Percentiles rank a stretch among this genome's conserved stretches.
Evolutionary conservation across 1,140 invertebrate species (phyloP).

Genomic region (Tetragonula clypearis): DNA sequence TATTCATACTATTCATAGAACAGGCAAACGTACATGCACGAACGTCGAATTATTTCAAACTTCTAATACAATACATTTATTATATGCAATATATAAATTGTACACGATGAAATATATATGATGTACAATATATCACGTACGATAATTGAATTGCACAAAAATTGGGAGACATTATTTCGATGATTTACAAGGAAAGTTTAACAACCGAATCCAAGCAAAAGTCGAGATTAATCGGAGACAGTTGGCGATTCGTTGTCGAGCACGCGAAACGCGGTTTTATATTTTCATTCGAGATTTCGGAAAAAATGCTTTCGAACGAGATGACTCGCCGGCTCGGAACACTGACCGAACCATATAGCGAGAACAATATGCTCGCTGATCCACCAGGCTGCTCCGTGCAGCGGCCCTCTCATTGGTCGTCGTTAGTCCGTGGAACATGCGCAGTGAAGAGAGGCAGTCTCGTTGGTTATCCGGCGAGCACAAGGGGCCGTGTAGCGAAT

Average conservation of each 20-base stretch:
- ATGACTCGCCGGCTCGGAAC: neutral
- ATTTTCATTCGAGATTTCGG: neutral
- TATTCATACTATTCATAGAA: neutral
- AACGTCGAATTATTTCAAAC: neutral
- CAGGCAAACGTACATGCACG: neutral
- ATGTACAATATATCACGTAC: too few relatives aligned
- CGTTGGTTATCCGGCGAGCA: slow-evolving; percentile 33
- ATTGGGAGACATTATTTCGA: too few relatives aligned
- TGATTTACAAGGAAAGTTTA: too few relatives aligned
- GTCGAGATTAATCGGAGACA: neutral
- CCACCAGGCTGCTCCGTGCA: slow-evolving; percentile 11
- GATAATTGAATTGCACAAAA: neutral
- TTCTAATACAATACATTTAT: neutral
- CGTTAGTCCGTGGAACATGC: neutral
- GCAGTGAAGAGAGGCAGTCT: slow-evolving; percentile 9
- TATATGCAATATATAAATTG: too few relatives aligned
- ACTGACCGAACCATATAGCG: neutral
- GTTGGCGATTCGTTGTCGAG: neutral
- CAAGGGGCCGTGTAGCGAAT: slow-evolving; percentile 13
- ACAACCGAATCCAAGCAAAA: neutral
- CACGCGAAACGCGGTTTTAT: neutral
- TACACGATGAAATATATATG: too few relatives aligned
- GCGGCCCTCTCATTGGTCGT: slow-evolving; percentile 7
- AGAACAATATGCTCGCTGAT: slow-evolving; percentile 44
- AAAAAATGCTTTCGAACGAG: neutral